These are phyloP conservation scores for Agrochola macilenta DNA, from an alignment of 2,888 invertebrate species.

Conservation along the genomic window DNA sequence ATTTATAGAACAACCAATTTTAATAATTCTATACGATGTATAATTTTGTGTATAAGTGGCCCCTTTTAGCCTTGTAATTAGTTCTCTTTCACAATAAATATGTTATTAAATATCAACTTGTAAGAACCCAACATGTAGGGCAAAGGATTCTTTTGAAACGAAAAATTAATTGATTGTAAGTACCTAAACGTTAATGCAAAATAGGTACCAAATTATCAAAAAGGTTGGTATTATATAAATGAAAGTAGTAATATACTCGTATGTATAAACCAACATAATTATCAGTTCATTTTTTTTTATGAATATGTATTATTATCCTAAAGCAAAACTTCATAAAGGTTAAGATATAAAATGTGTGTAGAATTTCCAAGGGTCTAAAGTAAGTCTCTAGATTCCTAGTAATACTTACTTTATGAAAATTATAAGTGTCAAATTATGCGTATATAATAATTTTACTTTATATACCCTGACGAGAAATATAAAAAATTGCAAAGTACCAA, in stretches of 20 bases:
- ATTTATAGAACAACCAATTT: neutral
- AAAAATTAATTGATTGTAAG: neutral
- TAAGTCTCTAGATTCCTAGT: neutral
- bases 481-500: no score
- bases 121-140: neutral
- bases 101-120: neutral
- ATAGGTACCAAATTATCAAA: neutral
- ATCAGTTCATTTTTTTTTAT: neutral
- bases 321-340: slow-evolving; percentile 1
- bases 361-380: slow-evolving; percentile 13
- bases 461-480: no score
- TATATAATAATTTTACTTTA: neutral
- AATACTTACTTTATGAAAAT: neutral
- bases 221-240: neutral
- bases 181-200: neutral
- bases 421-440: neutral
- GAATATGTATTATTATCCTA: neutral
- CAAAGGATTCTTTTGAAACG: neutral
- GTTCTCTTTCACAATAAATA: neutral
- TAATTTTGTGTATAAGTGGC: neutral
- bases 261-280: no score
- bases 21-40: neutral
- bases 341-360: neutral
- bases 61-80: neutral
- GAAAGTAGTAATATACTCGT: neutral